Conservation (phyloP, 2,113 vertebrate species). For the Lampris incognitus region DNA sequence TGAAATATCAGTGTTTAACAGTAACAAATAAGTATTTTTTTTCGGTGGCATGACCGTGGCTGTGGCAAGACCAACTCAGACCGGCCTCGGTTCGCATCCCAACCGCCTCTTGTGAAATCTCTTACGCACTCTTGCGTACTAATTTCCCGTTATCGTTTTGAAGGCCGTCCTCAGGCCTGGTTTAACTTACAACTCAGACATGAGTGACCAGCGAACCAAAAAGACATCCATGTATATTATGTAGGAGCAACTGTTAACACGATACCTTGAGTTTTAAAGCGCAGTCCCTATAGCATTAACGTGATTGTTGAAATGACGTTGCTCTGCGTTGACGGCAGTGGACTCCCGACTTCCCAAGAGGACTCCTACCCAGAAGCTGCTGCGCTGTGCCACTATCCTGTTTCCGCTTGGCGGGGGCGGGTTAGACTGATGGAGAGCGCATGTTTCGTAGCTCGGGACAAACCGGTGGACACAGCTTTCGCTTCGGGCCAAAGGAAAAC, state of each 20-base stretch:
- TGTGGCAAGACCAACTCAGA: conserved; percentile 35
- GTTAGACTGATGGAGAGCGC: conserved; percentile 52
- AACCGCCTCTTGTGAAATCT: conserved; percentile 72
- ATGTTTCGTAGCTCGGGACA: conserved; percentile 42
- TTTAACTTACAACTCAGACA: conserved; percentile 28
- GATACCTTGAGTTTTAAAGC: conserved; percentile 68
- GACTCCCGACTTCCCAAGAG: conserved; percentile 69
- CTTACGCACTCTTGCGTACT: conserved; percentile 62
- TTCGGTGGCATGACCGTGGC: conserved; percentile 25
- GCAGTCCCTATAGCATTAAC: conserved; percentile 17
- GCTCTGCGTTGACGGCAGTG: conserved; percentile 62
- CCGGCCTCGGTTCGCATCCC: conserved; percentile 53
- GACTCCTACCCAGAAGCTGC: conserved; percentile 69
- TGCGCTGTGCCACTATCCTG: conserved; percentile 63
- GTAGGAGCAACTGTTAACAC: not conserved
- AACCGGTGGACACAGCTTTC: not conserved
- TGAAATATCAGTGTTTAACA: not conserved
- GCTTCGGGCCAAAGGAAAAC: not conserved
- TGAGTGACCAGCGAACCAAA: not conserved
- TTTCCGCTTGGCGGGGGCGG: conserved; percentile 79
- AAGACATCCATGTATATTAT: not conserved
- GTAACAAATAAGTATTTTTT: not conserved
- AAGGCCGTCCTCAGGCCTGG: conserved; percentile 72
- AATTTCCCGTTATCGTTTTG: conserved; percentile 50
- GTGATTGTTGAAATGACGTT: conserved; percentile 60